phyloP scores from a whole-genome alignment of 2,888 invertebrate genomes.

The Lutraria lutraria region DNA sequence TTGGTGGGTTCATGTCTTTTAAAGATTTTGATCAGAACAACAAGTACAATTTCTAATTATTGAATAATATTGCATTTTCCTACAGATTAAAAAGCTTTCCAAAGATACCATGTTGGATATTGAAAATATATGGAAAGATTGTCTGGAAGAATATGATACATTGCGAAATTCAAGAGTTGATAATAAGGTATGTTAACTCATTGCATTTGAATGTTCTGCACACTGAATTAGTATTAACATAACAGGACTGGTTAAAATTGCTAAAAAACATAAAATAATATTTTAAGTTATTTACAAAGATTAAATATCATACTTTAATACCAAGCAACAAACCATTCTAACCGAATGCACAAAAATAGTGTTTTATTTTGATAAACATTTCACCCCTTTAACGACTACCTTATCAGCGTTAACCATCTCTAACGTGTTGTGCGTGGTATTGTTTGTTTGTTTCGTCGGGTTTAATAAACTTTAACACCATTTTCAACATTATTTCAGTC shows the following conservation, averaged over 20 bases:
- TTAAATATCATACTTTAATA: too few relatives aligned
- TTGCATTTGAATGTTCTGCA: background rate
- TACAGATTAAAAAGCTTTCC: constrained; percentile 73
- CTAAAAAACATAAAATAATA: too few relatives aligned
- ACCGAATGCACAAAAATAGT: background rate
- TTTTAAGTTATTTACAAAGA: too few relatives aligned
- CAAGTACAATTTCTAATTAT: background rate
- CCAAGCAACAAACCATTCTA: background rate
- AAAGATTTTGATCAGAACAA: too few relatives aligned
- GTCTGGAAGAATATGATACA: constrained; percentile 70
- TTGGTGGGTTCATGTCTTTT: background rate
- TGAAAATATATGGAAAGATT: constrained; percentile 82
- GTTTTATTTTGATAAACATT: background rate
- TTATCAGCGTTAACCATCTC: too few relatives aligned
- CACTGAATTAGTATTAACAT: background rate
- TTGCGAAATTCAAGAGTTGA: constrained; percentile 13
- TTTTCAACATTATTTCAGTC: too few relatives aligned
- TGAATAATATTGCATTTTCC: background rate
- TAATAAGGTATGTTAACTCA: background rate
- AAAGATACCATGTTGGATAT: constrained; percentile 73
- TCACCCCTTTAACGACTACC: too few relatives aligned
- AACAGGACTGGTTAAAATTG: too few relatives aligned
- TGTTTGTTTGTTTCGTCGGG: too few relatives aligned
- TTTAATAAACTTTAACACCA: too few relatives aligned
- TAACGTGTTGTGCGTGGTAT: too few relatives aligned